Evolutionary conservation across 2,113 vertebrate species (phyloP).

Genomic region (Pluvialis apricaria): DNA sequence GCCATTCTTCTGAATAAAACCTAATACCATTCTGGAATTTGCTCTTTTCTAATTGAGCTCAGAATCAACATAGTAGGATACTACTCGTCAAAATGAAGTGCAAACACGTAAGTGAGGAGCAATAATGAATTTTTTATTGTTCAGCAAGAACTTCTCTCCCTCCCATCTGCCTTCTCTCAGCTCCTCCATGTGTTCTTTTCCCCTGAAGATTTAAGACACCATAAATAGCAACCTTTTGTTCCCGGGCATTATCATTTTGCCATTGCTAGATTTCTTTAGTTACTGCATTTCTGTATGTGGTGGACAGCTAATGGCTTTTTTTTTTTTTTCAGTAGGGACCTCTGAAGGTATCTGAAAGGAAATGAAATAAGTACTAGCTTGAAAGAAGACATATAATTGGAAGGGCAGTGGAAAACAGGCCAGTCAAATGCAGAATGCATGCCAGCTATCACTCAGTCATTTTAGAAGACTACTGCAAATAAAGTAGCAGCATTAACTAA

Average conservation of each 20-base stretch:
- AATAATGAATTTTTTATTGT: background rate
- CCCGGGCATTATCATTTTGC: background rate
- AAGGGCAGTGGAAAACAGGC: background rate
- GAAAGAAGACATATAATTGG: background rate
- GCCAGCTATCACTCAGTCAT: background rate
- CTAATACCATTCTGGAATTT: background rate
- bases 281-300: background rate
- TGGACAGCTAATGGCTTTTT: background rate
- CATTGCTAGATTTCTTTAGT: background rate
- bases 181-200: background rate
- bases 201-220: background rate
- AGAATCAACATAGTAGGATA: background rate
- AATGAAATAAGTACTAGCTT: background rate
- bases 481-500: background rate
- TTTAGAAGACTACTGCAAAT: background rate
- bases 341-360: background rate
- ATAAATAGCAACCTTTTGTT: constrained; percentile 32
- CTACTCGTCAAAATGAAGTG: background rate
- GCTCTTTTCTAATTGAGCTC: background rate
- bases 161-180: background rate
- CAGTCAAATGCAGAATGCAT: background rate
- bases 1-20: background rate
- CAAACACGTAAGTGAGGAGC: background rate
- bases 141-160: background rate
- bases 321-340: background rate